Conservation (phyloP, 1,140 invertebrate genomes). For the Potamilus streckersoni region DNA sequence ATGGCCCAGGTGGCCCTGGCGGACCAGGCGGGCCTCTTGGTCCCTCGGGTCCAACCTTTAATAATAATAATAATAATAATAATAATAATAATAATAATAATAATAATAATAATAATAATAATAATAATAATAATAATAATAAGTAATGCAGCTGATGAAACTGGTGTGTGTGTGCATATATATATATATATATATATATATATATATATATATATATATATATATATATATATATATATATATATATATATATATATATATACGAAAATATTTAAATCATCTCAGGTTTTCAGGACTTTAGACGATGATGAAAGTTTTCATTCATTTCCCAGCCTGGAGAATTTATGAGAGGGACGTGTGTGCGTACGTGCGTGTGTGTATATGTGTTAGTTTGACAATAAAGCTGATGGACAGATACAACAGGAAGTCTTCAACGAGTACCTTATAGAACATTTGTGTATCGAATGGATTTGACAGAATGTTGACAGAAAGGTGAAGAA, state of each 20-base stretch:
- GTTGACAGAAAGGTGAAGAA: too few species aligned
- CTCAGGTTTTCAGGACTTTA: not conserved
- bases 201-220: too few species aligned
- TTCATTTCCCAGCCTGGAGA: not conserved
- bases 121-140: too few species aligned
- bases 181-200: not conserved
- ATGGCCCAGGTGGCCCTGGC: constrained; percentile 45
- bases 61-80: constrained; percentile 7
- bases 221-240: too few species aligned
- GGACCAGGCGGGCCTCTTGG: constrained; percentile 49
- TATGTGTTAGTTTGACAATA: not conserved
- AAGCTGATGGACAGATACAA: too few species aligned
- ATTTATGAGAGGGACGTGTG: not conserved
- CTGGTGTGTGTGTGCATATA: not conserved
- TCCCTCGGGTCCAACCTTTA: constrained; percentile 31
- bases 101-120: too few species aligned
- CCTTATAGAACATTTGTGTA: too few species aligned
- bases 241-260: too few species aligned
- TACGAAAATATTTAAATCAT: not conserved
- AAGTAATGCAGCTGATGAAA: constrained; percentile 2
- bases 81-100: not conserved
- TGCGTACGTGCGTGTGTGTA: not conserved
- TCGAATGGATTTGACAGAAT: too few species aligned
- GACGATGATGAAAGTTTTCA: not conserved
- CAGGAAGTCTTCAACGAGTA: too few species aligned